A percentile compares a stretch with the other conserved stretches of the same genome.
Evolutionary conservation across 2,113 vertebrate genomes (phyloP).

Genomic region (Cottus gobio): DNA sequence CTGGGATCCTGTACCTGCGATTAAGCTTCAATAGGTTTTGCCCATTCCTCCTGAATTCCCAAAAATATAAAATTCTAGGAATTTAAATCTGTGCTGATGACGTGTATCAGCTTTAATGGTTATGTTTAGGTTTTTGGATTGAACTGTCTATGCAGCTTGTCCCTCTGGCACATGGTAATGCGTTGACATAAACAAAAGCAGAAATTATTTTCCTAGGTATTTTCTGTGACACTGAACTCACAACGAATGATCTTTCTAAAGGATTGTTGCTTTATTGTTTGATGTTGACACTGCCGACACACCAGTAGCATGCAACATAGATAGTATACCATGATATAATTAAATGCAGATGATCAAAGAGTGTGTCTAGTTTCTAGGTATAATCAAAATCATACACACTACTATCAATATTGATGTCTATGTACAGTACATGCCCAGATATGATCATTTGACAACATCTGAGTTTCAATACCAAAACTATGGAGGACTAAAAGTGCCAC

Average conservation of each 20-base stretch:
- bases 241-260: background rate
- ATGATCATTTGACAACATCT: background rate
- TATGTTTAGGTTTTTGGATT: background rate
- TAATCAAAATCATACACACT: background rate
- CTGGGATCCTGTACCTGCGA: background rate
- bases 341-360: background rate
- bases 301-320: background rate
- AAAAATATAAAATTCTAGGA: background rate
- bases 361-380: background rate
- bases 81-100: too few species aligned
- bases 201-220: slow-evolving; percentile 41
- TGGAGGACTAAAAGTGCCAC: too few species aligned
- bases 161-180: background rate
- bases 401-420: background rate
- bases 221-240: slow-evolving; percentile 14
- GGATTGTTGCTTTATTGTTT: background rate
- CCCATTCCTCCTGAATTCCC: background rate
- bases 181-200: slow-evolving; percentile 30
- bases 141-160: slow-evolving; percentile 20
- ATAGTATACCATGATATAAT: background rate
- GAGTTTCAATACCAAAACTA: background rate
- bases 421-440: background rate
- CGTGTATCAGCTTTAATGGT: too few species aligned
- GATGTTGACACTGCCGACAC: background rate
- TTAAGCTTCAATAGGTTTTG: background rate